Evolutionary conservation across 2,888 invertebrate genomes (phyloP).

Genomic region (Pandemis heparana): DNA sequence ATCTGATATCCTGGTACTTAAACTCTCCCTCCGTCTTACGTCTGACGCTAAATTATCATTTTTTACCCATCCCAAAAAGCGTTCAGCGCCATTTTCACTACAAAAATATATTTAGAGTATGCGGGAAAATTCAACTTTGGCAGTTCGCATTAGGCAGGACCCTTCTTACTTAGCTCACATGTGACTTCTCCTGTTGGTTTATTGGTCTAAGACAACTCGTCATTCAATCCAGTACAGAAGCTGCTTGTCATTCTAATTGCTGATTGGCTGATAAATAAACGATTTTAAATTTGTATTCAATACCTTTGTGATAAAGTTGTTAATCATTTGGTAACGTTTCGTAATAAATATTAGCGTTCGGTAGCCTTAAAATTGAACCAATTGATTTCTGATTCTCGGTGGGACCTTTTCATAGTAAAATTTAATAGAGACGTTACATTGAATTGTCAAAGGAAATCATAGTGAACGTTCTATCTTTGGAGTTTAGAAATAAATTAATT

Average conservation of each 20-base stretch:
- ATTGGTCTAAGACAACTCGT: neutral
- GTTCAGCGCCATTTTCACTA: too few relatives aligned
- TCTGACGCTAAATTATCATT: too few relatives aligned
- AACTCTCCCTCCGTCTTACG: too few relatives aligned
- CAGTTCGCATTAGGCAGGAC: too few relatives aligned
- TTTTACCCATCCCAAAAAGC: too few relatives aligned
- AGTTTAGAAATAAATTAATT: too few relatives aligned
- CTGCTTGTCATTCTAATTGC: constrained; percentile 11
- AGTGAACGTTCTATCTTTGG: too few relatives aligned
- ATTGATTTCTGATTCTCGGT: neutral
- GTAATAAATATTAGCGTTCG: neutral
- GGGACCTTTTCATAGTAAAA: neutral
- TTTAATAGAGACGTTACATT: too few relatives aligned
- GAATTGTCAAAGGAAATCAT: too few relatives aligned
- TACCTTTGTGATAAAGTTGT: constrained; percentile 9
- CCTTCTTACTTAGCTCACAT: too few relatives aligned
- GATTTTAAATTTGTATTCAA: constrained; percentile 15
- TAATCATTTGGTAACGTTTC: neutral
- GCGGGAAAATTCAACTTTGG: too few relatives aligned
- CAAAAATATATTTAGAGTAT: neutral
- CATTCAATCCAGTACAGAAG: constrained; percentile 28
- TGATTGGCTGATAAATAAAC: constrained; percentile 13
- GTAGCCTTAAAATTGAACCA: neutral
- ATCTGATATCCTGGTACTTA: too few relatives aligned
- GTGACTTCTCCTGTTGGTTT: neutral